Percentiles rank a stretch among this genome's conserved stretches.
phyloP scores from a whole-genome alignment of 2,113 vertebrate genomes.

The Barbus barbus region DNA sequence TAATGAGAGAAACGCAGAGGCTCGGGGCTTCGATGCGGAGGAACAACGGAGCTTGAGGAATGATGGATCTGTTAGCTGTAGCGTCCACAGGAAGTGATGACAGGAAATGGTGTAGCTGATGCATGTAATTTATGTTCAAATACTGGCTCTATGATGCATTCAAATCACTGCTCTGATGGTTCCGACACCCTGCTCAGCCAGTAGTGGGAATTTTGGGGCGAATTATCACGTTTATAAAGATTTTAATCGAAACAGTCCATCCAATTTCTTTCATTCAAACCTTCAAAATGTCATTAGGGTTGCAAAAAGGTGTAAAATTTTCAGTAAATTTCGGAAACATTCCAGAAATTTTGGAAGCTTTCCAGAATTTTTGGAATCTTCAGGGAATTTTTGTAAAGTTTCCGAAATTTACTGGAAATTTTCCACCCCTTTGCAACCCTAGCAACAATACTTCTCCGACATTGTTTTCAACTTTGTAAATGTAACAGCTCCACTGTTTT shows the following conservation, averaged over 20 bases:
- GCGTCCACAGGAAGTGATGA: background rate
- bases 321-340: too few species aligned
- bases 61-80: background rate
- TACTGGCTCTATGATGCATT: background rate
- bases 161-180: background rate
- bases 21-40: background rate
- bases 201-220: background rate
- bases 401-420: too few species aligned
- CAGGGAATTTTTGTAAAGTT: too few species aligned
- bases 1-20: slow-evolving; percentile 7
- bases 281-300: too few species aligned
- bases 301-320: too few species aligned
- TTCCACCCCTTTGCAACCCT: too few species aligned
- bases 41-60: slow-evolving; percentile 5
- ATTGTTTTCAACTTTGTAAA: background rate
- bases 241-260: background rate
- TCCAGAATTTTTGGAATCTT: too few species aligned
- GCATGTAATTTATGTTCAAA: background rate
- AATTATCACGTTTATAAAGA: background rate
- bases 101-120: background rate
- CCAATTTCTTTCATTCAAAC: background rate
- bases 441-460: too few species aligned
- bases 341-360: too few species aligned
- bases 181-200: background rate
- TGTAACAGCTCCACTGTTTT: too few species aligned